Base-by-base conservation (phyloP, 2,113 vertebrate genomes). In the Channa argus region DNA sequence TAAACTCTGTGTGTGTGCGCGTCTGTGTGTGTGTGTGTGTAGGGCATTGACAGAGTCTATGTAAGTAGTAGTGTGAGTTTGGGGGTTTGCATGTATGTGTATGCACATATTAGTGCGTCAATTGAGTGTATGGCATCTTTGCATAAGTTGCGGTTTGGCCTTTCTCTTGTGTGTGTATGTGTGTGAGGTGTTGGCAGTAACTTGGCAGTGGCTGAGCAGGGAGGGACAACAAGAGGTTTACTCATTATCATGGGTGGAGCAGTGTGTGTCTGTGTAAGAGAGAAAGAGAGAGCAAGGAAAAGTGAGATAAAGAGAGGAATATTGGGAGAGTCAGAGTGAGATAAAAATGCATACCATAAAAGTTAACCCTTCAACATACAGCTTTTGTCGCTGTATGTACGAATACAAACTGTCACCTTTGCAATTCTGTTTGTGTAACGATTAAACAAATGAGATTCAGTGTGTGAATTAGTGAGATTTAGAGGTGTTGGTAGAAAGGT, bases 181-280 rank as follows among this genome's bases (percentile, higher is more conserved):
- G 80, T 64, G 74, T 56, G 77, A 81, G 80, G 91, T 90, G 88
- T 89, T 90, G 91, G 89, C 89, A 91, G 85, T 77, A 78, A 84
- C 89, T 90, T 89, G 88, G 88, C 89, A 89, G 86, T 24, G 24
- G 61, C 83, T n/a, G 64, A 64, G 37, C 71, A 81, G 92, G 92
- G 90, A 89, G 90, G 86, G 87, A 83, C 86, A 73, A 81, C 66
- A 63, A 88, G 86, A 89, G 88, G 80, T 89, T 92, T 88, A 74
- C 83, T 92, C 89, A 92, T 92, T 92, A 89, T 89, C 70, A 49
- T 82, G 90, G 92, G 90, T 91, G 87, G 83, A 80, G 86, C 71
- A 12, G 61, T 69, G 60, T 82, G 76, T 63, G 60, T 72, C 37
- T 76, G 74, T 24, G 69, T 62, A 70, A 62, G 70, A 51, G 7